Conservation (phyloP, 2,113 vertebrate genomes). For the Myiopsitta monachus region DNA sequence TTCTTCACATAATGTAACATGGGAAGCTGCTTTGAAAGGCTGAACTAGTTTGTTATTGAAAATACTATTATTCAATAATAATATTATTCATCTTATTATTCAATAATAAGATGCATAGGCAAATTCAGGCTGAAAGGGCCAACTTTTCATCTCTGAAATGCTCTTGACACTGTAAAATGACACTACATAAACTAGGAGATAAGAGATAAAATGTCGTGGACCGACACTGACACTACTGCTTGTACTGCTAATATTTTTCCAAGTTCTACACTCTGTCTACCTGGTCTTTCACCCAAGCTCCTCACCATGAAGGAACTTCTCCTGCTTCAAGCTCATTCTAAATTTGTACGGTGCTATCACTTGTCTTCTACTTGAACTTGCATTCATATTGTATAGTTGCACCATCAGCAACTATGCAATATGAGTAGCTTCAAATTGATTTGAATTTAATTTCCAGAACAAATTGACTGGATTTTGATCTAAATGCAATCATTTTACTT, state of each 20-base stretch:
- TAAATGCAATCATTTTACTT: background rate
- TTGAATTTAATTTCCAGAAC: constrained; percentile 29
- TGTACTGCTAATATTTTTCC: background rate
- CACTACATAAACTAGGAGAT: too few species aligned
- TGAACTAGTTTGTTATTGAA: constrained; percentile 39
- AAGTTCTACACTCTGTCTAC: background rate
- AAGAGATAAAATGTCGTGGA: background rate
- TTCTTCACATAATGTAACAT: background rate
- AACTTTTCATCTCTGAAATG: background rate
- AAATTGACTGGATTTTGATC: constrained; percentile 4
- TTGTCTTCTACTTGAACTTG: background rate
- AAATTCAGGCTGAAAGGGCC: background rate
- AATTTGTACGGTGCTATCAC: background rate
- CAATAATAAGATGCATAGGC: background rate
- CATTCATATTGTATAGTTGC: background rate
- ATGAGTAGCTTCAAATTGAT: background rate
- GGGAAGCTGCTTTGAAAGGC: background rate
- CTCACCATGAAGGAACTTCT: background rate
- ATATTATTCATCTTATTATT: too few species aligned
- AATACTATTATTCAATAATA: background rate
- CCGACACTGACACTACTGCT: too few species aligned
- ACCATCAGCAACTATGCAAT: background rate
- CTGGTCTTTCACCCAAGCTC: background rate
- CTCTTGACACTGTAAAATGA: background rate
- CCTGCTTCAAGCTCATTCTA: background rate